These are phyloP conservation scores for Drosophila nr. perissopoda DNA, from an alignment of 2,888 invertebrate species.

Conservation along the genomic window DNA sequence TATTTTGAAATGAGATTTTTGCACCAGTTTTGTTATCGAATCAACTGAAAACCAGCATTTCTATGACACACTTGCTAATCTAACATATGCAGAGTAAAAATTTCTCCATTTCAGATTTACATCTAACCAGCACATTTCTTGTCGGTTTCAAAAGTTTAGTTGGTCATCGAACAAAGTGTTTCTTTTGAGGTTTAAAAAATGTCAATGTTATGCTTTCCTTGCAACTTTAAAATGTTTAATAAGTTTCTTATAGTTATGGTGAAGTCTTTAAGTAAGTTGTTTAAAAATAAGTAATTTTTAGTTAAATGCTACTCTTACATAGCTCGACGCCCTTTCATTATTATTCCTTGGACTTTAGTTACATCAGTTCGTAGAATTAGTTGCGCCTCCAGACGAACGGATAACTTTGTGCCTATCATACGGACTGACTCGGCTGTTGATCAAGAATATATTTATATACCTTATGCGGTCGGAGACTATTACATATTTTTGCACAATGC, in stretches of 20 bases:
- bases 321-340: neutral
- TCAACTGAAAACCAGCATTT: neutral
- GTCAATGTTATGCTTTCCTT: neutral
- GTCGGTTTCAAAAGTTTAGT: neutral
- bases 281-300: neutral
- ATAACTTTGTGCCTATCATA: neutral
- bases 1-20: neutral
- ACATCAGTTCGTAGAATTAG: neutral
- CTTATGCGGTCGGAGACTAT: neutral
- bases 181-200: neutral
- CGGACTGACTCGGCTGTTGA: neutral
- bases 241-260: neutral
- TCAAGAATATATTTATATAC: neutral
- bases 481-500: too few relatives aligned
- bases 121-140: neutral
- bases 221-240: neutral
- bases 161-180: neutral
- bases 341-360: neutral
- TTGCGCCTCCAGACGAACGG: neutral
- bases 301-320: neutral
- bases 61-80: neutral
- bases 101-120: neutral
- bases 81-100: neutral
- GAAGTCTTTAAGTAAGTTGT: neutral
- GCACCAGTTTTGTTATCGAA: neutral